phyloP scores from a whole-genome alignment of 1,140 invertebrate species.

The Nebria ingens region DNA sequence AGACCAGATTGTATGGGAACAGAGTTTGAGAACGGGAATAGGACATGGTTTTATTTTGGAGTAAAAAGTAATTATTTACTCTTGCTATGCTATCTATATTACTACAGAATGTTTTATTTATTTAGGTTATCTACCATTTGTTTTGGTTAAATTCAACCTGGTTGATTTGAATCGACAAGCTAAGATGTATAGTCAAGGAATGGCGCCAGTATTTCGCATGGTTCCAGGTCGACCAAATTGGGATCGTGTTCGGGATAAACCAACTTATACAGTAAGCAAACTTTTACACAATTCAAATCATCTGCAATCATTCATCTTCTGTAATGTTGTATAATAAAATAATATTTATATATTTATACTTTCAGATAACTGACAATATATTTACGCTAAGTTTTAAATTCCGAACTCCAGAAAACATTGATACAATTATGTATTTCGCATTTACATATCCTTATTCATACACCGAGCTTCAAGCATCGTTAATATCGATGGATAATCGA shows the following conservation, averaged over 20 bases:
- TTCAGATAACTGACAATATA: constrained; percentile 53
- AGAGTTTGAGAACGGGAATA: constrained; percentile 80
- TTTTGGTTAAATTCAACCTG: constrained; percentile 67
- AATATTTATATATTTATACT: constrained; percentile 11
- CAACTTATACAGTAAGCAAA: constrained; percentile 44
- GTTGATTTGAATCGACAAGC: constrained; percentile 82
- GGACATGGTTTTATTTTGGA: constrained; percentile 94
- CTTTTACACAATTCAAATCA: no score
- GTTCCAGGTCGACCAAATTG: constrained; percentile 60
- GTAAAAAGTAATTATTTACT: constrained; percentile 36
- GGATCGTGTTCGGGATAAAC: constrained; percentile 69
- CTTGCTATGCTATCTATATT: constrained; percentile 10
- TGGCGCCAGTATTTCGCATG: constrained; percentile 69
- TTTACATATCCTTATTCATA: constrained; percentile 90
- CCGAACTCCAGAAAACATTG: constrained; percentile 57
- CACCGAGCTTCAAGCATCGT: constrained; percentile 62
- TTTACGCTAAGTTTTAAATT: constrained; percentile 76
- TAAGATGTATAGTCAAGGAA: constrained; percentile 85
- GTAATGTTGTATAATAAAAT: constrained; percentile 2
- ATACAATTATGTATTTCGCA: constrained; percentile 74
- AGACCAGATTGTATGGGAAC: constrained; percentile 80
- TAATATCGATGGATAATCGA: constrained; percentile 51
- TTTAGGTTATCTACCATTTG: constrained; percentile 41
- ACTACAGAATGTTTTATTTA: constrained; percentile 10
- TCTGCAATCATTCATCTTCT: no score